Evolutionary conservation across 2,797 vertebrate species (phyloP).

Genomic region (Pipistrellus nathusii): DNA sequence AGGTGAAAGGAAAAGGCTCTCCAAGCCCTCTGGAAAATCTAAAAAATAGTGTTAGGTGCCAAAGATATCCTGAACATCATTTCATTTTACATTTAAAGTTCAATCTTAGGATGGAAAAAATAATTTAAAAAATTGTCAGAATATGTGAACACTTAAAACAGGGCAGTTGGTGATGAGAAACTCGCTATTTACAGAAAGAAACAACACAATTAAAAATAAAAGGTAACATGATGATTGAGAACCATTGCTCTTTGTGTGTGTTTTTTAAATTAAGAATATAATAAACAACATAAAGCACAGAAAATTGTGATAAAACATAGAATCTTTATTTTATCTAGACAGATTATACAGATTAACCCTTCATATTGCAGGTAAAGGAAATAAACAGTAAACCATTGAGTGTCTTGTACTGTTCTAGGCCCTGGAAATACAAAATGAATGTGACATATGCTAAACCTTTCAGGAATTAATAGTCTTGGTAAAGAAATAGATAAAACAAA

Average conservation of each 20-base stretch:
- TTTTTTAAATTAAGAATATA: not conserved
- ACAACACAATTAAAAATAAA: slow-evolving; percentile 16
- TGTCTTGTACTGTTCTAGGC: not conserved
- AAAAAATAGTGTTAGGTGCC: slow-evolving; percentile 31
- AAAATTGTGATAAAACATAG: slow-evolving; percentile 24
- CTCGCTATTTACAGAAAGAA: slow-evolving; percentile 14
- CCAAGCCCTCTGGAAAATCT: not conserved
- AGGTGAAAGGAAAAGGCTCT: slow-evolving; percentile 2
- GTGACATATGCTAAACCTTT: not conserved
- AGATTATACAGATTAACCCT: not conserved
- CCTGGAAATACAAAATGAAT: slow-evolving; percentile 31
- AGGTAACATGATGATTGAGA: slow-evolving; percentile 31
- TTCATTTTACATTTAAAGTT: slow-evolving; percentile 49
- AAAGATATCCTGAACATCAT: slow-evolving; percentile 4
- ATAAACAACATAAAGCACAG: not conserved
- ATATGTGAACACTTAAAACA: slow-evolving; percentile 5
- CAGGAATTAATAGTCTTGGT: slow-evolving; percentile 40
- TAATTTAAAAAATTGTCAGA: not conserved
- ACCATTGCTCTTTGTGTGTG: not conserved
- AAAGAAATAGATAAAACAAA: not conserved
- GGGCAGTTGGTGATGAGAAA: not conserved
- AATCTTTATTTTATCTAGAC: not conserved
- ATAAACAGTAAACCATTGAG: not conserved
- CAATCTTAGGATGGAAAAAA: slow-evolving; percentile 26
- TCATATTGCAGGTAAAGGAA: not conserved